Evolutionary conservation across 2,888 invertebrate genomes (phyloP), one percentile per base, ranked within the genome.

Genomic region (Drosophila picticornis): DNA sequence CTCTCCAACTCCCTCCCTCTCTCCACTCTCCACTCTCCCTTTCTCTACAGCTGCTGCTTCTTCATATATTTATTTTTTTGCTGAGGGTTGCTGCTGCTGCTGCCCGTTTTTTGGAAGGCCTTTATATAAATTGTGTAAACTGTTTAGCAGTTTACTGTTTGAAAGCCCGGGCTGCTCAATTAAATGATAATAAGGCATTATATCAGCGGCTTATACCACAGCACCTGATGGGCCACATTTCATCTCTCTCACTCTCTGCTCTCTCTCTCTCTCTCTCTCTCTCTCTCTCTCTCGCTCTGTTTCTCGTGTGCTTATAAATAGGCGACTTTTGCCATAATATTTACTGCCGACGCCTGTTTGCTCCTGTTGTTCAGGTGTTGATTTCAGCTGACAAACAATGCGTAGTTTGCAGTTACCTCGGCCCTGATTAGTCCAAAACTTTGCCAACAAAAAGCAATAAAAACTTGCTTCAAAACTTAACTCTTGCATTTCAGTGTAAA

Each of bases 171-270:
- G 46, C 79, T 80, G 81, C 81, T 81, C 80, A 81, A 81, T 81
- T 81, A 81, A 81, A 81, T 81, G 81, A 81, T 81, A 78, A 81
- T 81, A 81, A 75, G 81, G 79, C 75, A 69, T 79, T 79, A 66
- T 66, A 79, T 68, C 78, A 75, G 75, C 78, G 56, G 62, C 62
- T 75, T 75, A 74, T 52, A n/a, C 62, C 52, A 36, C 56, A 40
- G 71, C 78, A 78, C 75, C 78, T 78, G 79, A 71, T 71, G 64
- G 71, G 55, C 62, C 53, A 11, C 69, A 48, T 53, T 53, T 22
- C 2, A n/a, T 27, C 2, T 27, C 9, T 13, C 36, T 1, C 32
- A 5, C 38, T 38, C 38, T 38, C 31, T 31, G 10, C 31, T n/a
- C 40, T 10, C n/a, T n/a, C 10, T 0, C 2, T 19, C 3, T 4